Evolutionary conservation across 2,113 vertebrate genomes (phyloP).

Genomic region (Sinocyclocheilus anshuiensis): DNA sequence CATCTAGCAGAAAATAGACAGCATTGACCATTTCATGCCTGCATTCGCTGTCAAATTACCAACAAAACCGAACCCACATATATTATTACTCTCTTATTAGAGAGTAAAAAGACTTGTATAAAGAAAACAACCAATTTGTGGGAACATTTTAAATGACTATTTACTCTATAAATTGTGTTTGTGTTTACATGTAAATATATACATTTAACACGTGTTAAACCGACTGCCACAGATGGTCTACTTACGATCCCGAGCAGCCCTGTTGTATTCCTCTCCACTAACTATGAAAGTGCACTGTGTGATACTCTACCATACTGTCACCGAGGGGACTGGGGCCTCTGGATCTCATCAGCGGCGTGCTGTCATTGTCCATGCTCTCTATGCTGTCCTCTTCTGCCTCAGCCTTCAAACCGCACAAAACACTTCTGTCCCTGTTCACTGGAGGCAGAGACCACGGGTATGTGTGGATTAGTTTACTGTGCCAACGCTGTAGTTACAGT

Average conservation of each 20-base stretch:
- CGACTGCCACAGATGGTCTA: not conserved
- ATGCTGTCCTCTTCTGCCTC: not conserved
- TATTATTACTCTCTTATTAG: not conserved
- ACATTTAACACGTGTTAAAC: not conserved
- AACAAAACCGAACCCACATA: not conserved
- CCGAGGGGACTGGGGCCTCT: not conserved
- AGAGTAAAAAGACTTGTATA: too few species aligned
- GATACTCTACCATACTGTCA: conserved; percentile 25
- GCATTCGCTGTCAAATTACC: not conserved
- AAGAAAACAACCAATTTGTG: too few species aligned
- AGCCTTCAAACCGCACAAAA: not conserved
- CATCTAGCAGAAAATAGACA: conserved; percentile 17
- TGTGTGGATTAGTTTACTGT: not conserved
- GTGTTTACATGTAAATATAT: not conserved
- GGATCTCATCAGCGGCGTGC: not conserved
- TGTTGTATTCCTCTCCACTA: not conserved
- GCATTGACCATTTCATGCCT: not conserved
- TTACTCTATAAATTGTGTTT: not conserved
- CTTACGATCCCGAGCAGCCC: not conserved
- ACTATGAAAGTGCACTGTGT: not conserved
- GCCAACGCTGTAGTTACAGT: not conserved
- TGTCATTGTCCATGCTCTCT: not conserved
- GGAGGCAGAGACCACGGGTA: not conserved
- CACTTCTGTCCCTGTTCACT: not conserved
- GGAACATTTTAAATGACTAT: too few species aligned